Percentiles rank a stretch among this genome's conserved stretches.
Evolutionary conservation across 2,113 vertebrate species (phyloP).

Genomic region (Campylorhamphus procurvoides): DNA sequence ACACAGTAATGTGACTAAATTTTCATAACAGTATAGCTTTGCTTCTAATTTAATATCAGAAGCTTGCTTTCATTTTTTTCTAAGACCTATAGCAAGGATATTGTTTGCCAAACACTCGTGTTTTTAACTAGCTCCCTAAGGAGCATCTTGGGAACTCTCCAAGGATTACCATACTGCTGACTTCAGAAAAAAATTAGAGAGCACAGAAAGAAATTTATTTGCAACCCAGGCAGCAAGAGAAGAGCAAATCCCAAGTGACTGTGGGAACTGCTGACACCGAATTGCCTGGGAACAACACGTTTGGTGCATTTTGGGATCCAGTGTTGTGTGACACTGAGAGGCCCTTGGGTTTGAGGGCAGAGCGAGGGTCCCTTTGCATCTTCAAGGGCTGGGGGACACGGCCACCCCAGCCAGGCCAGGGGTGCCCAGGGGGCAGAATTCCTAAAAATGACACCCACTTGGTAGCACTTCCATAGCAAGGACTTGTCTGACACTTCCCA

Average conservation of each 20-base stretch:
- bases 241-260: neutral
- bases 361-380: neutral
- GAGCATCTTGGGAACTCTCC: slow-evolving; percentile 14
- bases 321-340: neutral
- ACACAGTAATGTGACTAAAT: neutral
- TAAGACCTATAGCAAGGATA: neutral
- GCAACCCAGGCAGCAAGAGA: neutral
- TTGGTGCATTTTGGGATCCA: neutral
- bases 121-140: neutral
- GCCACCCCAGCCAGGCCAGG: neutral
- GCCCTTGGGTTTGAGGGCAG: neutral
- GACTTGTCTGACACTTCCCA: neutral
- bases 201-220: slow-evolving; percentile 21
- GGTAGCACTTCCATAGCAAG: neutral
- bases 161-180: slow-evolving; percentile 32
- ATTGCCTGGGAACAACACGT: neutral
- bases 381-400: neutral
- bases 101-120: neutral
- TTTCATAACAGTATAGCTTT: neutral
- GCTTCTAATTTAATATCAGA: neutral
- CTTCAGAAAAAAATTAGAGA: neutral
- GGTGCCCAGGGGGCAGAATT: neutral
- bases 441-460: neutral
- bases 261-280: neutral
- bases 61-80: neutral